phyloP scores from a whole-genome alignment of 2,113 vertebrate genomes.

The Apteryx mantelli region DNA sequence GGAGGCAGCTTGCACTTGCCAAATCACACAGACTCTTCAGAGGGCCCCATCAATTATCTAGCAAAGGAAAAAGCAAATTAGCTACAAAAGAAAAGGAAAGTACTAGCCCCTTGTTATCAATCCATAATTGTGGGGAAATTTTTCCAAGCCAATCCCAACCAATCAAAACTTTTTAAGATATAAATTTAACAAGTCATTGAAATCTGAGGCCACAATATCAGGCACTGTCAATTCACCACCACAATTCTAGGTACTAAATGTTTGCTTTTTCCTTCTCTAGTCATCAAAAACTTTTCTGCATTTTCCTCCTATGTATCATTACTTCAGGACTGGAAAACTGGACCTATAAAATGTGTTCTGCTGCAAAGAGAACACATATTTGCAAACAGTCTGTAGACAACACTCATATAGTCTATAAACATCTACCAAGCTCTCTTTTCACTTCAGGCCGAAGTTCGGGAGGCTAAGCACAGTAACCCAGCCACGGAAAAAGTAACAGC shows the following conservation, averaged over 20 bases:
- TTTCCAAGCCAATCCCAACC: not conserved
- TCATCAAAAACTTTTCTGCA: not conserved
- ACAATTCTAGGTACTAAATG: not conserved
- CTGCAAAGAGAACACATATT: not conserved
- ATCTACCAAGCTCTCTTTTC: not conserved
- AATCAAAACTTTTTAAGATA: not conserved
- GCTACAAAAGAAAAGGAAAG: not conserved
- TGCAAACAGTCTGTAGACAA: not conserved
- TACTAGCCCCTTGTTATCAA: not conserved
- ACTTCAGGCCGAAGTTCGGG: not conserved
- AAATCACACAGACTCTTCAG: not conserved
- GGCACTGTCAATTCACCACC: not conserved
- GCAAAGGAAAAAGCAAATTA: not conserved
- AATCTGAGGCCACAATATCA: not conserved
- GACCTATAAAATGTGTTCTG: not conserved
- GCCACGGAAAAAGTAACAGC: not conserved
- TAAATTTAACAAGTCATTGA: not conserved
- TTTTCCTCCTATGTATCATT: not conserved
- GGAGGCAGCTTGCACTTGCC: conserved; percentile 19
- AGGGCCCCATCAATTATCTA: conserved; percentile 12
- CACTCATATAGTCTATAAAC: not conserved
- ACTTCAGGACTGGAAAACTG: not conserved
- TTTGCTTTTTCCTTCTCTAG: not conserved
- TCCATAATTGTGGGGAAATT: not conserved
- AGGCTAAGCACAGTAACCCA: not conserved